phyloP scores from a whole-genome alignment of 2,888 invertebrate species.

The Alloplasta piceator region DNA sequence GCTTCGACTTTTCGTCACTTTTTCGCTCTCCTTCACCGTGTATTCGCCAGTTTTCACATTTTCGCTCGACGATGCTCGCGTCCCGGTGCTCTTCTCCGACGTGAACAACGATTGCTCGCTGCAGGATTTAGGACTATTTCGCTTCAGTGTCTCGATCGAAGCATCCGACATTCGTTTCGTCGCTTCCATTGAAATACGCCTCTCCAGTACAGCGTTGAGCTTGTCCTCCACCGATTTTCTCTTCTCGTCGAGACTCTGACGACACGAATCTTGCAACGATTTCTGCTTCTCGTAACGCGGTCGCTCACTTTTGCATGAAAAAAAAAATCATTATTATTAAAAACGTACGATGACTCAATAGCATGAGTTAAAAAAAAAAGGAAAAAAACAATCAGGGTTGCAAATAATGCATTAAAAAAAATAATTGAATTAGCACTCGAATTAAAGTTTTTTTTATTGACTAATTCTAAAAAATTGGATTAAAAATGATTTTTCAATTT shows the following conservation, averaged over 20 bases:
- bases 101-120: conserved; percentile 44
- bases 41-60: conserved; percentile 74
- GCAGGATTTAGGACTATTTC: conserved; percentile 46
- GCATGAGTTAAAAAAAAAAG: no score
- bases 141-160: conserved; percentile 62
- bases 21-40: conserved; percentile 68
- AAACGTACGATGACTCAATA: no score
- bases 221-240: conserved; percentile 81
- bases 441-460: no score
- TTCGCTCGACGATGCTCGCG: conserved; percentile 77
- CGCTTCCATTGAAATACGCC: conserved; percentile 77
- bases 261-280: conserved; percentile 57
- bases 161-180: conserved; percentile 73
- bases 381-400: no score
- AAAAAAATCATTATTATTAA: conserved; percentile 17
- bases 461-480: no score
- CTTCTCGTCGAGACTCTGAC: conserved; percentile 78
- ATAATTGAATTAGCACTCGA: no score
- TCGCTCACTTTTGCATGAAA: conserved; percentile 51
- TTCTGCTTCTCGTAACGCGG: conserved; percentile 57
- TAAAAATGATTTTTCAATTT: no score
- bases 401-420: no score
- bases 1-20: conserved; percentile 75
- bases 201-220: conserved; percentile 80
- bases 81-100: conserved; percentile 69